Conservation (phyloP, 2,113 vertebrate species). For the Neofelis nebulosa region DNA sequence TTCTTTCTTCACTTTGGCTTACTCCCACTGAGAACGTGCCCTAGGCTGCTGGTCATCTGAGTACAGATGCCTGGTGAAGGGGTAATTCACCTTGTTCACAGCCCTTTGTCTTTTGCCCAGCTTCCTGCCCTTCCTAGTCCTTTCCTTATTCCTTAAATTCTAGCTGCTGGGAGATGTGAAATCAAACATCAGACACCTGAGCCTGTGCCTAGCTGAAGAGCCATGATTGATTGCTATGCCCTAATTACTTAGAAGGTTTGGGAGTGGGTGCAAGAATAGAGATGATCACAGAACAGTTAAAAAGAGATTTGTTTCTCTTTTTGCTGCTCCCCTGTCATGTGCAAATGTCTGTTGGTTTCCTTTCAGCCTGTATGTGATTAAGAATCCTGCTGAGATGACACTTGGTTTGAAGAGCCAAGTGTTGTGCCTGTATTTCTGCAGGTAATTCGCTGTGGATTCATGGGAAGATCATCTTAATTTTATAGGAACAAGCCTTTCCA, state of each 20-base stretch:
- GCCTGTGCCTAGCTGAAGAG: not conserved
- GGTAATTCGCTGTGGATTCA: not conserved
- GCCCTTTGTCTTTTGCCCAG: not conserved
- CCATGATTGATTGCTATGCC: not conserved
- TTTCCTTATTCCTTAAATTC: not conserved
- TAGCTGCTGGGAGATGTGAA: not conserved
- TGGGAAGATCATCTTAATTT: not conserved
- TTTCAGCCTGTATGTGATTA: slow-evolving; percentile 55
- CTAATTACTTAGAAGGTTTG: not conserved
- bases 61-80: not conserved
- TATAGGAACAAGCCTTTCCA: not conserved
- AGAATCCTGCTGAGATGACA: slow-evolving; percentile 52
- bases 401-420: not conserved
- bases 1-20: not conserved
- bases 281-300: slow-evolving; percentile 37
- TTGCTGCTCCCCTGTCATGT: not conserved
- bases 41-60: too few relatives aligned
- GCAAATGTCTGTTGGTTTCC: slow-evolving; percentile 18
- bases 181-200: not conserved
- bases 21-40: not conserved
- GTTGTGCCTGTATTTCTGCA: not conserved
- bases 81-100: not conserved
- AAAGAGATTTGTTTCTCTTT: slow-evolving; percentile 66
- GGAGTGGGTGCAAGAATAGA: not conserved
- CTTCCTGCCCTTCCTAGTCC: not conserved